Base-by-base conservation (phyloP, 2,888 invertebrate species). In the Calameuta pallipes region DNA sequence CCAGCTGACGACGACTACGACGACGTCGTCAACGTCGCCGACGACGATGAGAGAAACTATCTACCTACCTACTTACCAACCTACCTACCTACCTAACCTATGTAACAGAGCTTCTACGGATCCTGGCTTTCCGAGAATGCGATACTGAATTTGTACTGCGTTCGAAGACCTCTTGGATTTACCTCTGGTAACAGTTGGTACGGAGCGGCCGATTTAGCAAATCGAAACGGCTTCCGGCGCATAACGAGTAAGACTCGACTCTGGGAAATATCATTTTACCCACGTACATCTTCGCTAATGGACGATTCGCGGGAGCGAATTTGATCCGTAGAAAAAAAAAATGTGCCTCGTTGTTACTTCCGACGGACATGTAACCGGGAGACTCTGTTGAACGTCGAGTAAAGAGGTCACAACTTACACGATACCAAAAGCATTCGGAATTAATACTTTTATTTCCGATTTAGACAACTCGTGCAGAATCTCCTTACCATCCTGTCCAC, bases 101-200 rank as follows among this genome's bases (percentile, higher is more conserved):
- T 56, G 56, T 56, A 56, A 2, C 56, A 9, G 23, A 31, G 31
- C 69, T 75, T 76, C 77, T 82, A 80, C 74, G 77, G 76, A 76
- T 34, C 71, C 33, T 34, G 78, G 75, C 78, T 75, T 78, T 35
- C 78, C 78, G 78, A 73, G 75, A 71, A 78, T 76, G 78, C 78
- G 78, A 78, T 78, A 69, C 78, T 37, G 75, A 71, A 78, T 75
- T 75, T 75, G 78, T 78, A 34, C 36, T 35, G 13, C 78, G 36
- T 71, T 56, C 56, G 23, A 56, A 56, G 56, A 56, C 23, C 23
- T 56, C 41, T 23, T 23, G 41, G 41, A 56, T 56, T 56, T 56
- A 15, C 12, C 30, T 15, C 31, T 31, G 33, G 31, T 33, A 41
- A 23, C 41, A 2, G 15, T 56, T 56, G 23, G 0, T 23, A 56